Evolutionary conservation across 1,140 invertebrate genomes (phyloP), one percentile per base, ranked within the genome.

Genomic region (Heliconius melpomene): DNA sequence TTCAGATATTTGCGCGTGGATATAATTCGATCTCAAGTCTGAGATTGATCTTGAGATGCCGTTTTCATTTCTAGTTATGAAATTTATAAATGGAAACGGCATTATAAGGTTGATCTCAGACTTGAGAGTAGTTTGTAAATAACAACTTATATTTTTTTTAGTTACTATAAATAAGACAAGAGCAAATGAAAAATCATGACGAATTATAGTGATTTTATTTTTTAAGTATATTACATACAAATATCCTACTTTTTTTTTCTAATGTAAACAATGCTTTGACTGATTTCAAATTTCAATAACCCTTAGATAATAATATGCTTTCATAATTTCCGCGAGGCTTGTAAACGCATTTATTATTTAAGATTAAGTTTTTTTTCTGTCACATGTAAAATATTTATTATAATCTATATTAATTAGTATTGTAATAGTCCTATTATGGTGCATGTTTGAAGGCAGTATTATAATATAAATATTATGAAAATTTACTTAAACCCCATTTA

Each of bases 271-370:
- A 66, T 60, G 23, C 20, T 66, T 23, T 29, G 60, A 66, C 60
- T 66, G 60, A 66, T 66, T 66, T 29, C 60, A 26, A 66, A 66
- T 66, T 66, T 29, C 26, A 66, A 29, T 0, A 16, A 60, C 29
- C 23, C 60, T 29, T 81, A 81, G 60, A 78, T 70, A 77, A 72
- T 81, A 81, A 82, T 84, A 85, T 79, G 86, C 87, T 87, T 87
- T 88, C 82, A 87, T 87, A 79, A 85, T 83, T 78, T 83, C 84
- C 85, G 86, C 88, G 91, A 93, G 92, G 91, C 91, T 94, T 90
- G 72, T 80, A 84, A n/a, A 88, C 86, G 91, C 92, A 94, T 94
- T 94, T 94, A 94, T 84, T 87, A 87, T 88, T 83, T 89, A 89
- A 88, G 87, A 78, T 87, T 79, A 75, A 83, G 66, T 77, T 77